These are phyloP conservation scores for Tetraneura akinire DNA, from an alignment of 1,140 invertebrate species.

Conservation along the genomic window DNA sequence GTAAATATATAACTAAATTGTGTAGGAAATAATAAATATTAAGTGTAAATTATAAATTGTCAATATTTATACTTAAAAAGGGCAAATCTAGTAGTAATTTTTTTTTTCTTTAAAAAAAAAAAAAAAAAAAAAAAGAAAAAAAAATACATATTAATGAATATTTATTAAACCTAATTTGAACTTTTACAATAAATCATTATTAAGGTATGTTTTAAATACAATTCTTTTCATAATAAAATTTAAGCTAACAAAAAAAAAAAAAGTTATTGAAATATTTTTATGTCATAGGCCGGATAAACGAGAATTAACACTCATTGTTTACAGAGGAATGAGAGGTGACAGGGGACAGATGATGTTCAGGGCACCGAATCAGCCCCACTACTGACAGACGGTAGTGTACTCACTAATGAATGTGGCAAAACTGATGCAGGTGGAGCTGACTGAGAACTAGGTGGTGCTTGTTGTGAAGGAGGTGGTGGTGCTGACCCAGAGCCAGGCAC, in stretches of 20 bases:
- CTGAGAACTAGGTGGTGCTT: slow-evolving; percentile 59
- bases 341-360: slow-evolving; percentile 23
- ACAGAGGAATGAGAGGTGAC: slow-evolving; percentile 48
- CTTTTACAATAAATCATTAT: slow-evolving; percentile 33
- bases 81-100: background rate
- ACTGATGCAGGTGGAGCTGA: slow-evolving; percentile 58
- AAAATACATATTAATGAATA: slow-evolving; percentile 26
- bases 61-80: background rate
- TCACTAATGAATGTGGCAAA: slow-evolving; percentile 57
- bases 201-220: slow-evolving; percentile 21
- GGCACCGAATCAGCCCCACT: slow-evolving; percentile 49
- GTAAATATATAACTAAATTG: background rate
- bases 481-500: slow-evolving; percentile 65
- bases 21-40: background rate
- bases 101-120: no score
- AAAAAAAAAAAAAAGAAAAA: no score
- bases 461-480: slow-evolving; percentile 60
- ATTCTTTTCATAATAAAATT: slow-evolving; percentile 21
- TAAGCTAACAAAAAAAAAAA: slow-evolving; percentile 17
- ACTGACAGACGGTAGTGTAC: slow-evolving; percentile 55
- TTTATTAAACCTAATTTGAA: slow-evolving; percentile 21
- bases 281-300: slow-evolving; percentile 39
- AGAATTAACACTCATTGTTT: slow-evolving; percentile 29
- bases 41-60: slow-evolving; percentile 18
- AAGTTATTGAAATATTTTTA: background rate